These are phyloP conservation scores for Saturnia japonica DNA, from an alignment of 2,888 invertebrate species.

Conservation along the genomic window DNA sequence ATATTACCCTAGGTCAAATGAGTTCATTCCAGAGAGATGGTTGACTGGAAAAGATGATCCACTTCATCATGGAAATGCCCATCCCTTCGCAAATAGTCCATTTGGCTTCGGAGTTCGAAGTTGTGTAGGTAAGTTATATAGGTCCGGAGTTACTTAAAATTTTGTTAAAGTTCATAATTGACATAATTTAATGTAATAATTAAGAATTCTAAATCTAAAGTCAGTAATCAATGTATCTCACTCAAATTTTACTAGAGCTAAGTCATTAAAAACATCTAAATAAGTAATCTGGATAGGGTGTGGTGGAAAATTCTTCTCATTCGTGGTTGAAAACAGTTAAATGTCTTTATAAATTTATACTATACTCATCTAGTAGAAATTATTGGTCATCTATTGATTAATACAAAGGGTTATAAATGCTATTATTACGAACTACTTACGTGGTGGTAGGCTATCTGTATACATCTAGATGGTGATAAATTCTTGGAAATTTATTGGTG, in stretches of 20 bases:
- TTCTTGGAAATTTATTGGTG: no score
- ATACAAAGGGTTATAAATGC: no score
- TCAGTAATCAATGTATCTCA: not conserved
- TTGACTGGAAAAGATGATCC: slow-evolving; percentile 57
- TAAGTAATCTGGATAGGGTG: not conserved
- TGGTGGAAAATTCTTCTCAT: not conserved
- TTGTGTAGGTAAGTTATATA: slow-evolving; percentile 81
- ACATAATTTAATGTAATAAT: not conserved
- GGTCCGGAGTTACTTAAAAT: not conserved
- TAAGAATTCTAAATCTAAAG: not conserved
- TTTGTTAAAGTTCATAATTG: not conserved
- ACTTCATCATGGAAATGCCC: slow-evolving; percentile 69
- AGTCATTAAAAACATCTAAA: not conserved
- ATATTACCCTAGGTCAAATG: slow-evolving; percentile 83
- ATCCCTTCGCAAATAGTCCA: slow-evolving; percentile 84
- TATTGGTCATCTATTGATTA: no score
- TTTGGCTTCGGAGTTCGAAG: slow-evolving; percentile 86
- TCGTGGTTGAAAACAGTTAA: not conserved
- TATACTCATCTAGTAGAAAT: not conserved
- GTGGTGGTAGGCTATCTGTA: no score
- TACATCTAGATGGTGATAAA: no score
- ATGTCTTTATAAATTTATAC: not conserved
- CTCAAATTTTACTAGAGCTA: not conserved
- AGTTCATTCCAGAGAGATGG: slow-evolving; percentile 91
- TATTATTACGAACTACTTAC: no score